Evolutionary conservation across 2,888 invertebrate genomes (phyloP), one percentile per base, ranked within the genome.

Genomic region (Luperina testacea): DNA sequence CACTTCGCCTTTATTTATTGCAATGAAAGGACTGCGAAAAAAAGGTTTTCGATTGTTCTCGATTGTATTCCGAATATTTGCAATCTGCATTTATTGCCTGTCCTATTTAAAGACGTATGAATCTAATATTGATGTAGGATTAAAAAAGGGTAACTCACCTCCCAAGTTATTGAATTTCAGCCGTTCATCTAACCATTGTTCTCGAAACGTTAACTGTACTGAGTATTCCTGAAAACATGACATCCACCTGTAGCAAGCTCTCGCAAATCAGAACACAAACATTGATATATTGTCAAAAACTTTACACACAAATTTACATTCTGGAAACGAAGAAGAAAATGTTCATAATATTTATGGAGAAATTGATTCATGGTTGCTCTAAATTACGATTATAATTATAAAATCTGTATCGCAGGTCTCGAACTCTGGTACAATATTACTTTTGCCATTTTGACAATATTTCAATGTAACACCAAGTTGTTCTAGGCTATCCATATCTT

Each of bases 171-270:
- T 98, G 95, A 99, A 99, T 95, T 98, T 98, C 87, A 99, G 97
- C 91, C 99, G 97, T 95, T 99, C 99, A 95, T 99, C 99, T 93
- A 98, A 97, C 99, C 99, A 99, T 97, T 99, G 99, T 95, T 99
- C 99, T 95, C 99, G 98, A 97, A 99, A 99, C 90, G 99, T 99
- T 94, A 99, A 97, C 97, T 99, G 99, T 92, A 99, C 99, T 94
- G 99, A 99, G 97, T 99, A 99, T 97, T 99, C 99, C 99, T 99
- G 97, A 91, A 97, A 98, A 94, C 88, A 90, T 76, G 9, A 81
- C 42, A 72, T 53, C 59, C 11, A 78, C 42, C 77, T 88, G 79
- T 87, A 88, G 78, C 53, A 27, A 69, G 64, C 63, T 65, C 73
- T 80, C 11, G 45, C 42, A 27, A 79, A 65, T 64, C 27, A 20